Percentiles rank a stretch among this genome's conserved stretches.
phyloP scores from a whole-genome alignment of 2,113 vertebrate genomes.

The Chroicocephalus ridibundus region DNA sequence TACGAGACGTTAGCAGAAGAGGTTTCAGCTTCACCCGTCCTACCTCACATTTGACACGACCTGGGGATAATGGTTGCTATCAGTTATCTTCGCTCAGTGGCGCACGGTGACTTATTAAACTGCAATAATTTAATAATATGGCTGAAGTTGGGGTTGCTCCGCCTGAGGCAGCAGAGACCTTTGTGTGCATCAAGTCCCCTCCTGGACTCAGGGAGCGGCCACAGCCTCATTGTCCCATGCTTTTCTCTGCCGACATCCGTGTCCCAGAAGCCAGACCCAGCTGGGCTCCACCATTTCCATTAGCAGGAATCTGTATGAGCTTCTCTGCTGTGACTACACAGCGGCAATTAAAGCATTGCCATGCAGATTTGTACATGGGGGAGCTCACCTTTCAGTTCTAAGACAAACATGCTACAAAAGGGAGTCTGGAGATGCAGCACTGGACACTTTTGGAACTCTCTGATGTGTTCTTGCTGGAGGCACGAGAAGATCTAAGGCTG shows the following conservation, averaged over 20 bases:
- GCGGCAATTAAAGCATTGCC: neutral
- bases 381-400: neutral
- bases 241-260: neutral
- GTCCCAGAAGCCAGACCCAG: neutral
- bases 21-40: neutral
- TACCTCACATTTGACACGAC: neutral
- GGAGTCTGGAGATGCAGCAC: neutral
- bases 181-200: neutral
- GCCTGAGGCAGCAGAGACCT: neutral
- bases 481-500: neutral
- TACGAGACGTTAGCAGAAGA: neutral
- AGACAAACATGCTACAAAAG: neutral
- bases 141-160: neutral
- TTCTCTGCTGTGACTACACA: neutral
- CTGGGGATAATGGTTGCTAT: neutral
- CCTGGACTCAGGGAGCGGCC: neutral
- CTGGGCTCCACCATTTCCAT: neutral
- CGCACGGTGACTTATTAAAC: neutral
- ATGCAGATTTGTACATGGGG: neutral
- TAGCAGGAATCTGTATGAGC: neutral
- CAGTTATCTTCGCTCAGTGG: neutral
- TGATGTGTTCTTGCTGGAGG: neutral
- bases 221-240: neutral
- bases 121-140: neutral
- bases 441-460: neutral